These are phyloP conservation scores for Nemopilema nomurai DNA, from an alignment of 30 jellyfish, hydroid and myxozoan genomes.

Conservation along the genomic window DNA sequence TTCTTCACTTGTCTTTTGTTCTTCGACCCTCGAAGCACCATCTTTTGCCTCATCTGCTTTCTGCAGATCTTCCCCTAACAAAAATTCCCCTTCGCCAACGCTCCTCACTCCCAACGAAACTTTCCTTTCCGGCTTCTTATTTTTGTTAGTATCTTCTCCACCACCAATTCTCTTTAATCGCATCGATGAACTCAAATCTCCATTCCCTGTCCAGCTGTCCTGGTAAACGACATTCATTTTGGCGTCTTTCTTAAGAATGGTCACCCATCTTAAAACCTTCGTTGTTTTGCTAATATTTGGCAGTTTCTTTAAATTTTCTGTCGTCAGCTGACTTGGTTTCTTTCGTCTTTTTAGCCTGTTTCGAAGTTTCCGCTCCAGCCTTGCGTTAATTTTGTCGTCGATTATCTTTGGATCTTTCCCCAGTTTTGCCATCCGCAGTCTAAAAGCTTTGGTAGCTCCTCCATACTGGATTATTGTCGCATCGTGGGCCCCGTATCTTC, in stretches of 20 bases:
- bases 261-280: conserved; percentile 47
- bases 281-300: conserved; percentile 61
- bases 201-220: conserved; percentile 51
- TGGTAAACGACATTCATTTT: conserved; percentile 17
- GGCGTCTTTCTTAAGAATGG: conserved; percentile 1
- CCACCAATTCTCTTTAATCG: neutral
- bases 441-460: conserved; percentile 63
- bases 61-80: neutral
- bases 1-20: neutral
- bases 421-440: conserved; percentile 60
- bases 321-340: conserved; percentile 25
- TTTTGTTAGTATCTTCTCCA: neutral
- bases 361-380: conserved; percentile 33
- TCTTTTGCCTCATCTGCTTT: neutral
- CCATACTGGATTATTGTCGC: conserved; percentile 44
- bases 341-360: conserved; percentile 19
- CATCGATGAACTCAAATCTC: neutral
- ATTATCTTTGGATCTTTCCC: conserved; percentile 51
- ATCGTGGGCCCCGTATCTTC: conserved; percentile 44
- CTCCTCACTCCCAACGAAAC: neutral
- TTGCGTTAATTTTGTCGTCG: conserved; percentile 27
- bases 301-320: conserved; percentile 33
- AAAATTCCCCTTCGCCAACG: neutral
- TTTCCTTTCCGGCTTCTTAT: neutral
- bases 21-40: neutral